Evolutionary conservation across 2,797 vertebrate species (phyloP), one percentile per base, ranked within the genome.

Genomic region (Eremophila alpestris): DNA sequence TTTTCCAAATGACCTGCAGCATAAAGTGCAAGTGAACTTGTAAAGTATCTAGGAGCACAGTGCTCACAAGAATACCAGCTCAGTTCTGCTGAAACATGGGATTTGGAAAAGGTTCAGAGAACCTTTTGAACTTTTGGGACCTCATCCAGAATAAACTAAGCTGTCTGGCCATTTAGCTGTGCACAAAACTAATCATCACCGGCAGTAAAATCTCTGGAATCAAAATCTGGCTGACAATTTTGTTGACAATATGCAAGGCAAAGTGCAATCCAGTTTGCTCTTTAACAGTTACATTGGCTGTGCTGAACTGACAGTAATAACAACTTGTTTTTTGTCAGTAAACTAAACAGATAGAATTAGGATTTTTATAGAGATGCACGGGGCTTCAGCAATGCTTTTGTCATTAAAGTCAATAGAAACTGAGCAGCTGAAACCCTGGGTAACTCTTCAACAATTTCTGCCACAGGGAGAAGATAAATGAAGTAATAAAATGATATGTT

Each of bases 331-430:
- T 96, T 95, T 97, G 69, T 92, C 74, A 84, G 40, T 89, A 95
- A 90, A 94, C 74, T 86, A 96, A 94, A 32, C 30, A 95, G 80
- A 87, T 49, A 93, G 86, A 90, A 96, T 91, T 95, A 88, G 51
- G 88, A 80, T 91, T 96, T 97, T 96, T 92, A 92, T 90, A 77
- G 93, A 86, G 41, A 43, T 83, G 18, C 71, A 59, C 76, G 85
- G 55, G 21, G 51, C 51, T 96, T 95, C 87, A 90, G 38, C 48
- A 34, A 64, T 94, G 32, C 13, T 89, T 96, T 83, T 95, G 46
- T 91, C 92, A 94, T 92, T 97, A 91, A 86, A 93, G 80, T 96
- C 87, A 96, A 89, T 92, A 92, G 75, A 95, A 82, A 36, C 34
- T 54, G 49, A 87, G 91, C 49, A 89, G 69, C 77, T 95, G 78